phyloP scores from a whole-genome alignment of 2,797 vertebrate species.

The Rhinella marina region DNA sequence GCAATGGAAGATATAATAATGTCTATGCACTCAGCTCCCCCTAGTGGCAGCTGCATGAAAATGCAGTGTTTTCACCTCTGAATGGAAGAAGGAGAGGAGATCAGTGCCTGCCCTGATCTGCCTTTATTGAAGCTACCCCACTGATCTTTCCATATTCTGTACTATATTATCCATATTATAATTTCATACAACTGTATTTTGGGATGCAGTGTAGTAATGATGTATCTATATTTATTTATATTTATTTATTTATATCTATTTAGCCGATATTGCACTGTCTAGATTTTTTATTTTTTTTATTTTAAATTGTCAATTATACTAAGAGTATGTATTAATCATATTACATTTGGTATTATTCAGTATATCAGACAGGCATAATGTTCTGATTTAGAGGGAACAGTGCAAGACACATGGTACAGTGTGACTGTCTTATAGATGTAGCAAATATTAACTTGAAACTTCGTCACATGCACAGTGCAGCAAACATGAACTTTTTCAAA shows the following conservation, averaged over 20 bases:
- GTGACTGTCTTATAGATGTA: not conserved
- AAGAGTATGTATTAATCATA: not conserved
- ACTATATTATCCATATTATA: not conserved
- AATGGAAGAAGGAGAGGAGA: no score
- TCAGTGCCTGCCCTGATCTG: no score
- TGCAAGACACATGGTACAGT: not conserved
- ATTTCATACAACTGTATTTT: not conserved
- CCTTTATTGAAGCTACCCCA: no score
- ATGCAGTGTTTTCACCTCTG: no score
- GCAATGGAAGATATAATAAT: no score
- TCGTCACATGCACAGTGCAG: no score
- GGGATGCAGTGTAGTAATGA: not conserved
- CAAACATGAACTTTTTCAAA: no score
- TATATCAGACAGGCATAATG: not conserved
- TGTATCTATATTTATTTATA: constrained; percentile 1
- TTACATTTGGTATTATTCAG: not conserved
- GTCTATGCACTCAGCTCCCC: no score
- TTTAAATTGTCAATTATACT: not conserved
- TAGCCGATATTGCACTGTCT: constrained; percentile 17
- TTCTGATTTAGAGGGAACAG: not conserved
- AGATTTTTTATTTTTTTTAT: constrained; percentile 1
- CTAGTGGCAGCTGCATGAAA: no score
- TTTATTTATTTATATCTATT: constrained; percentile 15
- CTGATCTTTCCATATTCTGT: not conserved
- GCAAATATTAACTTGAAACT: no score